Percentiles rank a stretch among this genome's conserved stretches.
Evolutionary conservation across 2,797 vertebrate species (phyloP).

Genomic region (Ataeniobius toweri): DNA sequence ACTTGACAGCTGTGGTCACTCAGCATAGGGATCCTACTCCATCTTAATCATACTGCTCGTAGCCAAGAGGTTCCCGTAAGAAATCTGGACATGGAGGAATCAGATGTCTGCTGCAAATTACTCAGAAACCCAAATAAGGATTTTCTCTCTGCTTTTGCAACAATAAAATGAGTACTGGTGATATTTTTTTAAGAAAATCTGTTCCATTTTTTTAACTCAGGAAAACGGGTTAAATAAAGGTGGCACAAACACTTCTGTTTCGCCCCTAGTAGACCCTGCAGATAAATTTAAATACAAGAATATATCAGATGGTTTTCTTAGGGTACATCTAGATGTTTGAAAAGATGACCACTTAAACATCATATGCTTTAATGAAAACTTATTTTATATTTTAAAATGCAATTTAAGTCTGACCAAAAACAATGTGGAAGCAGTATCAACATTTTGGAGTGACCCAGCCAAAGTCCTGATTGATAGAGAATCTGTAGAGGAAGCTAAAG

Average conservation of each 20-base stretch:
- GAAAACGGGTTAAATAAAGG: too few species aligned
- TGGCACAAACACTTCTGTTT: too few species aligned
- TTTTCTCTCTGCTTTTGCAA: not conserved
- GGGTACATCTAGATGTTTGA: not conserved
- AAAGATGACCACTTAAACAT: not conserved
- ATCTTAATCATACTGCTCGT: constrained; percentile 42
- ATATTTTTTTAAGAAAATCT: not conserved
- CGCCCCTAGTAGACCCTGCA: too few species aligned
- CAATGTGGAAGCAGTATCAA: not conserved
- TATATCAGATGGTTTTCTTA: not conserved
- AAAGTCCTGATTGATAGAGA: not conserved
- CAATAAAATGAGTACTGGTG: not conserved
- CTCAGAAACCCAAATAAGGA: constrained; percentile 1
- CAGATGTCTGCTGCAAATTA: not conserved
- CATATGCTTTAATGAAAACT: not conserved
- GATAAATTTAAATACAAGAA: too few species aligned
- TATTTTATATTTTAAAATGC: not conserved
- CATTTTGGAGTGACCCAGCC: not conserved
- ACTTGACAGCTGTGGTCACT: constrained; percentile 38
- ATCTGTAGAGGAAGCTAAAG: too few species aligned
- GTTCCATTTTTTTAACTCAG: not conserved
- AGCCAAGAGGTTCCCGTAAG: constrained; percentile 9
- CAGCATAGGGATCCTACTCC: constrained; percentile 33
- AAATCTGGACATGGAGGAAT: not conserved
- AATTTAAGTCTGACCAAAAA: not conserved